Conservation (phyloP, 2,888 invertebrate species). For the Pandemis cinnamomeana region DNA sequence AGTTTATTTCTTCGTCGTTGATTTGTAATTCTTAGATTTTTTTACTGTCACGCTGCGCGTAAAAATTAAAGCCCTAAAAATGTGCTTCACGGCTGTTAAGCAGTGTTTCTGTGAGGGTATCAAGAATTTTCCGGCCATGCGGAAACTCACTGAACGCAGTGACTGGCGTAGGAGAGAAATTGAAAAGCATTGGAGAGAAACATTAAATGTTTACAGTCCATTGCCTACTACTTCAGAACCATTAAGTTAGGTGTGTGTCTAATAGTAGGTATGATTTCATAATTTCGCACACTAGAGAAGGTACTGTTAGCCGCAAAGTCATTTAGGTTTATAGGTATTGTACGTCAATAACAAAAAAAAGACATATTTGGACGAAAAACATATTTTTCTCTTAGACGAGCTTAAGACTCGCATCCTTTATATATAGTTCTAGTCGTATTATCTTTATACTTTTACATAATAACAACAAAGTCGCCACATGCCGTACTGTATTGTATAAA, state of each 20-base stretch:
- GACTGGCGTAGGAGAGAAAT: slow-evolving; percentile 32
- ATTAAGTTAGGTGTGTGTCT: slow-evolving; percentile 29
- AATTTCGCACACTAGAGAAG: not conserved
- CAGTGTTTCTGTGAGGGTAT: slow-evolving; percentile 6
- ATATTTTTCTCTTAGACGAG: too few species aligned
- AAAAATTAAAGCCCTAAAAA: not conserved
- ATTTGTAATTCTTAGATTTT: not conserved
- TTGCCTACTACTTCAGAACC: slow-evolving; percentile 16
- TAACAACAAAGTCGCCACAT: too few species aligned
- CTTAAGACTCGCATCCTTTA: too few species aligned
- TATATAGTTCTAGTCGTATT: too few species aligned
- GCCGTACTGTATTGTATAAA: too few species aligned
- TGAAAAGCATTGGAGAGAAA: slow-evolving; percentile 33
- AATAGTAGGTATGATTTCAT: slow-evolving; percentile 7
- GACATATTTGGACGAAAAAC: not conserved
- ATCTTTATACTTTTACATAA: too few species aligned
- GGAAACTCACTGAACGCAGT: slow-evolving; percentile 29
- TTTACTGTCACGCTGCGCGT: not conserved
- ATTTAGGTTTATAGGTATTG: not conserved
- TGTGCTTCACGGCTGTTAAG: slow-evolving; percentile 2
- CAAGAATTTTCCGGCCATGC: slow-evolving; percentile 22
- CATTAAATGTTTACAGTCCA: slow-evolving; percentile 33
- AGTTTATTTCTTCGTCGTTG: not conserved
- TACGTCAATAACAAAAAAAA: not conserved
- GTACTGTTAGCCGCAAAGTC: not conserved